Evolutionary conservation across 1,140 invertebrate genomes (phyloP).

Genomic region (Nasonia vitripennis): DNA sequence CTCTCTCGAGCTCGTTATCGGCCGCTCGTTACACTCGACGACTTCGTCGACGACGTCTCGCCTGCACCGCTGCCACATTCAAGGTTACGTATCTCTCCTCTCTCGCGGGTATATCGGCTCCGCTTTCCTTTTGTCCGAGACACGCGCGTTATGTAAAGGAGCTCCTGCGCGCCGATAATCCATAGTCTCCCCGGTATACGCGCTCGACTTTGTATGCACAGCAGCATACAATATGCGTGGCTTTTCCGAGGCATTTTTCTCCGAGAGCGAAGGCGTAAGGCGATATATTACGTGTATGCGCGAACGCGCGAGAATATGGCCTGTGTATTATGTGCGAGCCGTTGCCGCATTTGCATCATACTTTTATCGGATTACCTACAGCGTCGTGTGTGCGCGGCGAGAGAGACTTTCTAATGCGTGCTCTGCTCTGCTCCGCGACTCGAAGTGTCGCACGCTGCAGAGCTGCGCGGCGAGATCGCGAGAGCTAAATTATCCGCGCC

Average conservation of each 20-base stretch:
- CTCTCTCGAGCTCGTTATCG: no score
- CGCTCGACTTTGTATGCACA: not conserved
- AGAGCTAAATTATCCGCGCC: conserved; percentile 11
- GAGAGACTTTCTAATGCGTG: conserved; percentile 39
- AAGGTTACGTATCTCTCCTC: not conserved
- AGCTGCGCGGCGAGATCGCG: not conserved
- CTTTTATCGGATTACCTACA: conserved; percentile 30
- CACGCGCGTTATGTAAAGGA: conserved; percentile 16
- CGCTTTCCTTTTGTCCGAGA: conserved; percentile 33
- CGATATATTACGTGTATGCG: not conserved
- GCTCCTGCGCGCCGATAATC: not conserved
- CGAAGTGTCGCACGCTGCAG: not conserved
- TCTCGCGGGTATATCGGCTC: no score
- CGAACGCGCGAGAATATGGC: not conserved
- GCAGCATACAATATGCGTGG: not conserved
- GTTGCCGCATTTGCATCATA: conserved; percentile 31
- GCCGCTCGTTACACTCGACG: not conserved
- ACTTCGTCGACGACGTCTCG: conserved; percentile 2
- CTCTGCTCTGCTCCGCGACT: not conserved
- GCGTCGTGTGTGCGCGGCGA: not conserved
- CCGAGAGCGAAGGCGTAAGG: not conserved
- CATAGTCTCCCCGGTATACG: no score
- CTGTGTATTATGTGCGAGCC: not conserved
- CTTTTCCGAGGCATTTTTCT: not conserved
- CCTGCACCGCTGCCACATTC: not conserved